These are phyloP conservation scores for Amazonetta brasiliensis DNA, from an alignment of 2,797 vertebrate species.

Conservation along the genomic window DNA sequence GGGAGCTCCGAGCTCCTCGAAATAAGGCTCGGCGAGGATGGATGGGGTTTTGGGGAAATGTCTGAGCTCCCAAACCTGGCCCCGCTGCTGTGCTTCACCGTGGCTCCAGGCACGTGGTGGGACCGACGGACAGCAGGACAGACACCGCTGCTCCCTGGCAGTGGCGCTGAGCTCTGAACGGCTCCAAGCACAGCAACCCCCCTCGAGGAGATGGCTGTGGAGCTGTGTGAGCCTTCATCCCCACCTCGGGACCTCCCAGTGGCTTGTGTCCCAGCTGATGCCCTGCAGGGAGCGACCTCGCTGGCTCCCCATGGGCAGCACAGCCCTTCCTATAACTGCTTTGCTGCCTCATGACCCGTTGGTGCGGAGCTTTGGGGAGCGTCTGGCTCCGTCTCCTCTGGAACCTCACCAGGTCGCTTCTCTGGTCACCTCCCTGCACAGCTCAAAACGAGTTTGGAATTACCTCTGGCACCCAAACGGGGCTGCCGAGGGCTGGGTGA, in stretches of 20 bases:
- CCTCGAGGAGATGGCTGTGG: fast-evolving
- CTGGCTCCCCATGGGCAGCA: background rate
- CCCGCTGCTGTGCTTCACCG: fast-evolving
- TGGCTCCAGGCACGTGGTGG: background rate
- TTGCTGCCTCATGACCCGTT: background rate
- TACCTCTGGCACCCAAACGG: fast-evolving
- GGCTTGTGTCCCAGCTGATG: fast-evolving
- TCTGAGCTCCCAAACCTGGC: background rate
- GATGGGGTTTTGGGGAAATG: background rate
- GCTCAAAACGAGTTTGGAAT: background rate
- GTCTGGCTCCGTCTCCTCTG: background rate
- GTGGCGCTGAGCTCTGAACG: background rate
- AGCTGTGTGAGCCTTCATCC: background rate
- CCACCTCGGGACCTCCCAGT: background rate
- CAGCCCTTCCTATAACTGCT: background rate
- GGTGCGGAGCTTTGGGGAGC: fast-evolving
- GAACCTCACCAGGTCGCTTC: background rate
- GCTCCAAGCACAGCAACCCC: background rate
- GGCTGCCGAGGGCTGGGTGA: background rate
- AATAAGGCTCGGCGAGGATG: too few species aligned
- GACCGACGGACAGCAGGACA: too few species aligned
- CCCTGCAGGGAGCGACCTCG: background rate
- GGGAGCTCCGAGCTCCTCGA: background rate
- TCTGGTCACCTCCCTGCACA: background rate
- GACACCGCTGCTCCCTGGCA: background rate